Base-by-base conservation (phyloP, 2,113 vertebrate genomes). In the Notiomystis cincta region DNA sequence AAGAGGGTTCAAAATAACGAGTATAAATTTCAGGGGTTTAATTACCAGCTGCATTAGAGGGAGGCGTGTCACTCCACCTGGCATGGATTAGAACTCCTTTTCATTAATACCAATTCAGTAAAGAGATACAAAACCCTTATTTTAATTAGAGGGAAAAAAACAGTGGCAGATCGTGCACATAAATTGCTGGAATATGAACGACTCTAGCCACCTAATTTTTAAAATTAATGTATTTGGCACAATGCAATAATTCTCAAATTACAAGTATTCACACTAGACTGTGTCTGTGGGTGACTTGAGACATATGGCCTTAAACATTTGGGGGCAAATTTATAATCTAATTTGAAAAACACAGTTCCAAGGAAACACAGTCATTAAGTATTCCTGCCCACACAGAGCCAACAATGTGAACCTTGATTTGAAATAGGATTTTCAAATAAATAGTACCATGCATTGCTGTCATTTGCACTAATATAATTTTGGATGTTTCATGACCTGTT, bases 321-420 rank as follows among this genome's bases (percentile, higher is more conserved):
- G 90, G 79, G 96, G 92, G 79, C 92, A 95, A 96, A 94, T 96
- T 94, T 96, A 95, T 90, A 90, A 94, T 88, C 93, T 94, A 95
- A 97, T 96, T 97, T 86, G 88, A 92, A 90, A 92, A 97, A 88
- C 90, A 90, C 71, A 71, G 93, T 95, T 90, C 85, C 82, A 92
- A 89, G 47, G 95, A 87, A 96, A 82, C 88, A 87, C 31, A 87
- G 82, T 94, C 92, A 92, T 96, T 96, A 96, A 95, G 82, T 82
- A 94, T 96, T 94, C 77, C 81, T 95, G 78, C 95, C 93, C 90
- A 94, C 88, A 95, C 64, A 78, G 87, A 90, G 76, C 40, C 64
- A 42, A 79, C 44, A 88, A 83, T 71, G 58, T 31, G 82, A 94
- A 89, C 66, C 85, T 93, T 81, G 64, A 58, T 96, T 83, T 90